Conservation (phyloP, 2,113 vertebrate genomes). For the Athene noctua region DNA sequence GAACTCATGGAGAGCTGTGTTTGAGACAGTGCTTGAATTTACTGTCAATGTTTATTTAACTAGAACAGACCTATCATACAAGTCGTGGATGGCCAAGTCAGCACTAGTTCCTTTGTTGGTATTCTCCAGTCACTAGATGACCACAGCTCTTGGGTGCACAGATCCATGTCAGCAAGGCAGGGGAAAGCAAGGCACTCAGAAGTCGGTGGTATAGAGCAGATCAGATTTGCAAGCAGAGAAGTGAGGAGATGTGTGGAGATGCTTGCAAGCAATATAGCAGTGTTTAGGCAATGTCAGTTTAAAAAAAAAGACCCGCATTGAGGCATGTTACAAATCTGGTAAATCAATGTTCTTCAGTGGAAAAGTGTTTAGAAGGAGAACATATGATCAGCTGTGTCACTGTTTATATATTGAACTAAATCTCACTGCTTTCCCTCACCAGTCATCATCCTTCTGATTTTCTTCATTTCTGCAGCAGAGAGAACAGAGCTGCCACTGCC, state of each 20-base stretch:
- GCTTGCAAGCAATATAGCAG: rapidly evolving
- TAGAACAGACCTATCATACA: not conserved
- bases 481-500: not conserved
- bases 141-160: not conserved
- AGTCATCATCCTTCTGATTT: not conserved
- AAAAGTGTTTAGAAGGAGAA: not conserved
- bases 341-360: not conserved
- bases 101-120: not conserved
- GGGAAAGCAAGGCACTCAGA: not conserved
- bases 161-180: not conserved
- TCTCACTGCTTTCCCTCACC: not conserved
- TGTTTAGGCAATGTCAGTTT: rapidly evolving
- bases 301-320: not conserved
- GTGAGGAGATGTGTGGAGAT: not conserved
- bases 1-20: not conserved
- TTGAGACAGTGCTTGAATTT: not conserved
- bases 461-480: not conserved
- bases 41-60: not conserved
- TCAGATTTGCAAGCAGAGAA: not conserved
- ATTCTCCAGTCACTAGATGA: not conserved
- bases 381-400: not conserved
- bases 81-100: no score
- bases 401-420: not conserved
- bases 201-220: not conserved
- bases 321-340: not conserved